Base-by-base conservation (phyloP, 2,888 invertebrate species). In the Physocephala rufipes region DNA sequence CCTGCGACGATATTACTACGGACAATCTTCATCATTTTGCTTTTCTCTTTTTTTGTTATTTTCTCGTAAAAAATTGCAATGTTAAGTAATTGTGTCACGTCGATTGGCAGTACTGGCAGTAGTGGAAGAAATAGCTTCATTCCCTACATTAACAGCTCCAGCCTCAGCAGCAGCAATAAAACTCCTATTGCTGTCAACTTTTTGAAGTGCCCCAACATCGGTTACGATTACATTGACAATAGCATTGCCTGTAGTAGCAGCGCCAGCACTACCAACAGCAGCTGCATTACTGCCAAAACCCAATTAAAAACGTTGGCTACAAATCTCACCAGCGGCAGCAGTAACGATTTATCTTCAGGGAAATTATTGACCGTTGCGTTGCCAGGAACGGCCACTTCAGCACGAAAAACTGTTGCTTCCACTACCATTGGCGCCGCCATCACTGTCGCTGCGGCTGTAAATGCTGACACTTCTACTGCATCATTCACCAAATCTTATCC, bases 401-500 rank as follows among this genome's bases (percentile, higher is more conserved):
- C 47, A 47, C 15, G 13, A 47, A 47, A 13, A 47, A n/a, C 51
- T 3, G 53, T 24, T 24, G 1, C 15, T 12, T 13, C 15, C 53
- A 21, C 24, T 24, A 45, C 21, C 67, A 51, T n/a, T 43, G 43
- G 12, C 51, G 9, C 75, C 66, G 28, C 82, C 86, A 45, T 72
- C 74, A 58, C 28, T 51, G 45, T 47, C 58, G 49, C 63, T 16
- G 30, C 36, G 36, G 36, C 36, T 7, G 69, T 66, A 9, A 45
- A 58, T 53, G 45, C 61, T 13, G 30, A 73, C 59, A 65, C 70
- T 47, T 43, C 63, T 43, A 65, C 65, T 21, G 71, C 69, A 49
- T 36, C 70, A 62, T 21, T 49, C 51, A 53, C 68, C 84, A 88
- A 87, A 87, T 81, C 82, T 79, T 93, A 93, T 88, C 93, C 93